Base-by-base conservation (phyloP, 2,888 invertebrate species). In the Tryphoninae sp. region DNA sequence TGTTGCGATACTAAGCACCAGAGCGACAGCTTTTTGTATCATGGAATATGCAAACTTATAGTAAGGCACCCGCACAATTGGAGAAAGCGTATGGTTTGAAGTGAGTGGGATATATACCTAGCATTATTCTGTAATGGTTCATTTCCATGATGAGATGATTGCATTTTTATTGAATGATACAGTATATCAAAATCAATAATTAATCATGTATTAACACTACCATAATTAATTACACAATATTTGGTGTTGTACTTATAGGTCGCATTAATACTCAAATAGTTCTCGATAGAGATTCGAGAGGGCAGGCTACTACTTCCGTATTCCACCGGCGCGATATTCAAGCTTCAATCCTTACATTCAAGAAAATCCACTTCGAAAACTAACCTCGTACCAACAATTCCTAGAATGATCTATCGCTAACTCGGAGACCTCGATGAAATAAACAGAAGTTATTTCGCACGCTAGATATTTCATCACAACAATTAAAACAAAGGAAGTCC, bases 271-370 rank as follows among this genome's bases (percentile, higher is more conserved):
- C 16, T 22, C 4, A 22, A 23, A n/a, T 78, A 53, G 16, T 61
- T 59, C 59, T 13, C 16, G n/a, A 59, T 13, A 23, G 6, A 16
- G 13, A 19, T 61, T 6, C 53, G 1, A 68, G 61, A 73, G 11
- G 23, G 11, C 78, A 73, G 67, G 8, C 26, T 51, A 0, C 9
- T 9, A 72, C 78, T 72, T 78, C 72, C 72, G 78, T 59, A 59
- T 65, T 65, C 59, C 64, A 51, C n/a, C 13, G 22, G 59, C 72
- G 72, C 33, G 51, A 65, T 45, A 65, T 64, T 58, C n/a, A 69
- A 77, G 62, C 40, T 6, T 13, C 19, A 53, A 33, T 9, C 16
- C 6, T 8, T 8, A n/a, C 2, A 16, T 6, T 33, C 33, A 6
- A 33, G 33, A 33, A 45, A 13, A 13, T 45, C 45, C 3, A 45